Percentiles rank a stretch among this genome's conserved stretches.
Evolutionary conservation across 2,113 vertebrate species (phyloP).

Genomic region (Marcusenius ussheri): DNA sequence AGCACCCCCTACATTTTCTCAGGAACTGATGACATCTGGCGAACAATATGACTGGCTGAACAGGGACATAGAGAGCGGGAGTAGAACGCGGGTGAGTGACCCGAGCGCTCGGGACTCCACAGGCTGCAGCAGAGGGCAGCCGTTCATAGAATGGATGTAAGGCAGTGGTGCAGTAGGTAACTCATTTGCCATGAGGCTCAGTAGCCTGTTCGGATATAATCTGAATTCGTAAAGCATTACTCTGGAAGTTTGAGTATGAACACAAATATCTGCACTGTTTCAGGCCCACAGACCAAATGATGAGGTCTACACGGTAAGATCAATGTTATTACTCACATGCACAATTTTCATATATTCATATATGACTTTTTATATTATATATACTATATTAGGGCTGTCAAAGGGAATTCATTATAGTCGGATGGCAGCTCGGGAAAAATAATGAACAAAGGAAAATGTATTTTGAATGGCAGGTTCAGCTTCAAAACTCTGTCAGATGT

Average conservation of each 20-base stretch:
- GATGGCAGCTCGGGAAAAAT: too few species aligned
- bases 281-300: not conserved
- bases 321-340: not conserved
- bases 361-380: not conserved
- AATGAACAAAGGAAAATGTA: too few species aligned
- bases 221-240: not conserved
- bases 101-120: not conserved
- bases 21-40: not conserved
- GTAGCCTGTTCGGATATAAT: not conserved
- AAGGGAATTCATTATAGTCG: too few species aligned
- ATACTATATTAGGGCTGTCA: not conserved
- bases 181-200: not conserved
- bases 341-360: not conserved
- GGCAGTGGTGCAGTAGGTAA: not conserved
- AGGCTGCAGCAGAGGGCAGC: not conserved
- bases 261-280: not conserved
- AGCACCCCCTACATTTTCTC: not conserved
- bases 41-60: conserved; percentile 1
- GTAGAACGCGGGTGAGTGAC: not conserved
- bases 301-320: conserved; percentile 2
- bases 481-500: too few species aligned
- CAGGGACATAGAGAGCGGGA: not conserved
- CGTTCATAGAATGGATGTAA: not conserved
- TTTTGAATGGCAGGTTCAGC: too few species aligned
- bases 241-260: not conserved